Conservation (phyloP, 2,797 vertebrate genomes). For the Sarcophilus harrisii region DNA sequence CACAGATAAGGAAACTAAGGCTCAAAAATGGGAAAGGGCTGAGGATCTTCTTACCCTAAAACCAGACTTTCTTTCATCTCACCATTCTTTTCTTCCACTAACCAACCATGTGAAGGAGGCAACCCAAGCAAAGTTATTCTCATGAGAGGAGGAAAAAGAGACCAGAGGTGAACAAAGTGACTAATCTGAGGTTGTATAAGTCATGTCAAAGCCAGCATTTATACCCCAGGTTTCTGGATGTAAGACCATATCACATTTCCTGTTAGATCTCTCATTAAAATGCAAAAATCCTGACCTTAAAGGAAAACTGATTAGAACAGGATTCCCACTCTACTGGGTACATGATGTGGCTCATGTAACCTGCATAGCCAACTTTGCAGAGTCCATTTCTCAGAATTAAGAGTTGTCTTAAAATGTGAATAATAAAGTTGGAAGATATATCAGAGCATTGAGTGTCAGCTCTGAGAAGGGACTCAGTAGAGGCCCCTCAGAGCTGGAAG, state of each 20-base stretch:
- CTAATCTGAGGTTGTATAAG: not conserved
- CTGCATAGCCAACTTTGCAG: not conserved
- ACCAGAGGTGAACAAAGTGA: not conserved
- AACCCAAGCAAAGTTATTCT: not conserved
- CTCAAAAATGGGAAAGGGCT: not conserved
- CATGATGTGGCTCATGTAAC: not conserved
- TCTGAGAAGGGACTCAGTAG: not conserved
- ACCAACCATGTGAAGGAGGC: not conserved
- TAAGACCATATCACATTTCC: not conserved
- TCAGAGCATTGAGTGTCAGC: not conserved
- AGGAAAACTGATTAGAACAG: not conserved
- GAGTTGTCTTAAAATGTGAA: slow-evolving; percentile 19
- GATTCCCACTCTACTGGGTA: not conserved
- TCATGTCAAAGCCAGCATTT: not conserved
- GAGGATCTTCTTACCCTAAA: not conserved
- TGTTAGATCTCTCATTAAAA: not conserved
- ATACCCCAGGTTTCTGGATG: slow-evolving; percentile 3
- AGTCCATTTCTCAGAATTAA: slow-evolving; percentile 34
- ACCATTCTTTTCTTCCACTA: not conserved
- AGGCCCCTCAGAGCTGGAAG: not conserved
- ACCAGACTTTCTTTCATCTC: not conserved
- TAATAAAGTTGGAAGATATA: not conserved
- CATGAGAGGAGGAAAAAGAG: not conserved
- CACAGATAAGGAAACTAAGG: slow-evolving; percentile 1
- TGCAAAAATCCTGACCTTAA: not conserved